phyloP scores from a whole-genome alignment of 1,140 invertebrate species.

The Bombus consobrinus region DNA sequence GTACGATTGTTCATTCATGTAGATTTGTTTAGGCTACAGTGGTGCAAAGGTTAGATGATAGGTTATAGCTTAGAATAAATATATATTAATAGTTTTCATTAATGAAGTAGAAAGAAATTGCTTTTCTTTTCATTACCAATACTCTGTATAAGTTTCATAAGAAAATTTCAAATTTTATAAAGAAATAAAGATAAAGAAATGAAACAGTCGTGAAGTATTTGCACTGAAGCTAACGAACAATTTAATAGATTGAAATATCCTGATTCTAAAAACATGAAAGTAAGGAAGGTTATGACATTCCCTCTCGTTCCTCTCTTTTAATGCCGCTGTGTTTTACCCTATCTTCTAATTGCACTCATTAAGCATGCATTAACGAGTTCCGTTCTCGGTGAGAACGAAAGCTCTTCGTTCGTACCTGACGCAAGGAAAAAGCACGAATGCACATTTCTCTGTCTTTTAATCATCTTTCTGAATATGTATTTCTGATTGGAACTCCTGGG shows the following conservation, averaged over 20 bases:
- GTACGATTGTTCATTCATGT: too few species aligned
- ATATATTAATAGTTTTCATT: too few species aligned
- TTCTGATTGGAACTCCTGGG: neutral
- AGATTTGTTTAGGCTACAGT: too few species aligned
- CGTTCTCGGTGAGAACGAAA: neutral
- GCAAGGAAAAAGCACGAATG: neutral
- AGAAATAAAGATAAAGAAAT: neutral
- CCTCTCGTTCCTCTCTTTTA: neutral
- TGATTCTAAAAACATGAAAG: slow-evolving; percentile 23
- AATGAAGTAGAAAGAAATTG: too few species aligned
- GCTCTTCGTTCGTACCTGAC: neutral
- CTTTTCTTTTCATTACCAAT: too few species aligned
- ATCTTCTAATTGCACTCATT: slow-evolving; percentile 59
- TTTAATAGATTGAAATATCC: slow-evolving; percentile 37
- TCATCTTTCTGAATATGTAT: neutral
- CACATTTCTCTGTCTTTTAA: neutral
- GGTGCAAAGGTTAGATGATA: too few species aligned
- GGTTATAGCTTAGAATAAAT: too few species aligned
- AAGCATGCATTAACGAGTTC: slow-evolving; percentile 40
- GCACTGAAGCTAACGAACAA: neutral
- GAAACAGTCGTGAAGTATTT: neutral
- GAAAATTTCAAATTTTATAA: too few species aligned
- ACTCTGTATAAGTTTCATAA: too few species aligned
- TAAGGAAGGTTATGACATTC: neutral
- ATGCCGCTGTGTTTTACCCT: slow-evolving; percentile 30